These are phyloP conservation scores for Drosophila rellima DNA, from an alignment of 2,888 invertebrate species.

Conservation along the genomic window DNA sequence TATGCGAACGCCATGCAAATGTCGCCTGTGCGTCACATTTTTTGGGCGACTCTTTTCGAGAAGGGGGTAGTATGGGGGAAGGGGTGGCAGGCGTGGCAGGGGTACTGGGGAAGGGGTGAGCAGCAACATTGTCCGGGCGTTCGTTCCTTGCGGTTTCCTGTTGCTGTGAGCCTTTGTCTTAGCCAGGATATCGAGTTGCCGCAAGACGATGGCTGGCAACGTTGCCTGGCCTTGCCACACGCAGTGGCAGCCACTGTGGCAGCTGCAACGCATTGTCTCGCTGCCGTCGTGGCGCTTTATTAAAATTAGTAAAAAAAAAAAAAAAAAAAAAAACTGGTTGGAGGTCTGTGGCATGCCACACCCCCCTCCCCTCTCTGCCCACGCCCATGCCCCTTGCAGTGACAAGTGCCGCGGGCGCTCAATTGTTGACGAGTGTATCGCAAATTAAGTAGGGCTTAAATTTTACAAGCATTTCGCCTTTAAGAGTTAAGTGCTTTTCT, in stretches of 20 bases:
- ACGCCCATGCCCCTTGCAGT: background rate
- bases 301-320: constrained; percentile 83
- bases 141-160: constrained; percentile 71
- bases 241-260: constrained; percentile 10
- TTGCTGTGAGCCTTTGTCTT: constrained; percentile 80
- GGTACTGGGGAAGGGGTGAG: background rate
- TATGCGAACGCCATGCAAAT: constrained; percentile 42
- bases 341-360: constrained; percentile 10
- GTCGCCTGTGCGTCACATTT: constrained; percentile 58
- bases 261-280: constrained; percentile 56
- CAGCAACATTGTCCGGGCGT: background rate
- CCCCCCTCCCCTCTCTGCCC: background rate
- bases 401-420: constrained; percentile 63
- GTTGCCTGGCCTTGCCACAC: constrained; percentile 5
- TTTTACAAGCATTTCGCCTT: constrained; percentile 81
- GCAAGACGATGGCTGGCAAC: constrained; percentile 26
- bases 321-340: constrained; percentile 1
- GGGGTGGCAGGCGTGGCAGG: background rate
- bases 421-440: constrained; percentile 81
- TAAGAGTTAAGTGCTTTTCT: constrained; percentile 80
- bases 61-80: background rate
- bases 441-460: constrained; percentile 81
- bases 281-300: constrained; percentile 70
- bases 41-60: constrained; percentile 27
- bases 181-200: constrained; percentile 71